Base-by-base conservation (phyloP, 2,797 vertebrate genomes). In the Chelmon rostratus region DNA sequence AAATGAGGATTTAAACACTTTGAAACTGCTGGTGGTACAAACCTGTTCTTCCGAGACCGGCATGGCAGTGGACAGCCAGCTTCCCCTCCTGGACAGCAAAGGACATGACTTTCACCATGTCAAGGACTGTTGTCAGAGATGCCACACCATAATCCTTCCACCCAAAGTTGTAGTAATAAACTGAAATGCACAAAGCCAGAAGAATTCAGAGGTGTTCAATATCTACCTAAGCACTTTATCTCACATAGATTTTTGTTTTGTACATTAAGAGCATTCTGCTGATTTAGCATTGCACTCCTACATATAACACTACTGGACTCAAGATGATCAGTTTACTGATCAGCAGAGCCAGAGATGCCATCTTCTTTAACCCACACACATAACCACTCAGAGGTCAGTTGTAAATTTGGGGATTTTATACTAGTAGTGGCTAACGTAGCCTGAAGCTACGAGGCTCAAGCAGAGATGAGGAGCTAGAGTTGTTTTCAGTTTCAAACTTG, bases 61-160 rank as follows among this genome's bases (percentile, higher is more conserved):
- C 98, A 0, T 99, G 98, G 88, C 98, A 99, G 88, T 99, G 98
- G 81, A 99, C 90, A 28, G 98, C 97, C 68, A 99, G 96, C 90
- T 97, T 98, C 40, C 98, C 98, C 84, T 99, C 98, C 88, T 98
- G 97, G 83, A 99, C 93, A 52, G 98, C 98, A 68, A 99, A 99
- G 5, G 97, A 95, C 97, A 99, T 98, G 76, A 99, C 98, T 85
- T 99, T 99, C 23, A 99, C 98, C 98, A 99, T 99, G 87, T 99
- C 98, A 2, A 99, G 96, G 88, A 99, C 97, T 25, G 97, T 97
- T 1, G 97, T 99, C 68, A 99, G 96, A 73, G 98, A 99, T 0
- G 98, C 98, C 73, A 99, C 98, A 6, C 98, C 98, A 25, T 99
- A 99, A 91, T 99, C 98, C 89, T 99, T 99, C 98, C 98, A 99